phyloP scores from a whole-genome alignment of 2,797 vertebrate species.

The Nothura maculosa region DNA sequence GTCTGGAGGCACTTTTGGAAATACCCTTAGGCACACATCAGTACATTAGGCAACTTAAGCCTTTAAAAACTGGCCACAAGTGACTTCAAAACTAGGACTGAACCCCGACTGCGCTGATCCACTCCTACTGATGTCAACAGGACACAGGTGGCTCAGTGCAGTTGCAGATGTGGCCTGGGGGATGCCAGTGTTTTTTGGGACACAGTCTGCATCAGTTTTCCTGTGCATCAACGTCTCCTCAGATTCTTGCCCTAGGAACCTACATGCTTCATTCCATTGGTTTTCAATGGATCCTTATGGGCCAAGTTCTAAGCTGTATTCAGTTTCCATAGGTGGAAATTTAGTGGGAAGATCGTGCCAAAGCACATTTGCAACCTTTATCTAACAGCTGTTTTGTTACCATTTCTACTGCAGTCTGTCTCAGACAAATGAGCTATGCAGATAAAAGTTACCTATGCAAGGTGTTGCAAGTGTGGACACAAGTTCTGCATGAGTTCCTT shows the following conservation, averaged over 20 bases:
- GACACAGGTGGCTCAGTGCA: background rate
- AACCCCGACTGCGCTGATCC: background rate
- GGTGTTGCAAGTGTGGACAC: background rate
- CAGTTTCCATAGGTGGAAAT: background rate
- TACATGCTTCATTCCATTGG: fast-evolving
- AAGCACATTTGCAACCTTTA: background rate
- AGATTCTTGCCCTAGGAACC: background rate
- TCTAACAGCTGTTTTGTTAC: background rate
- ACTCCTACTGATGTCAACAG: background rate
- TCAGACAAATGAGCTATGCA: background rate
- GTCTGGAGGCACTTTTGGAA: background rate
- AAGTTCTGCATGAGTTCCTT: background rate
- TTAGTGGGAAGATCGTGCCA: background rate
- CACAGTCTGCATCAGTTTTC: background rate
- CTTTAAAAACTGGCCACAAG: background rate
- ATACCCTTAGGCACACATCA: background rate
- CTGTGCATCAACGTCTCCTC: background rate
- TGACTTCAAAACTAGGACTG: background rate
- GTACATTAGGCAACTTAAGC: background rate
- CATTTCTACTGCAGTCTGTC: background rate
- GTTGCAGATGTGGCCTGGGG: background rate
- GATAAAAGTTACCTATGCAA: background rate
- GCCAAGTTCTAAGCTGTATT: background rate
- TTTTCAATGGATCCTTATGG: background rate
- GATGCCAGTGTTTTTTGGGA: background rate